Percentiles rank a stretch among this genome's conserved stretches.
These are phyloP conservation scores for Euura lappo DNA, from an alignment of 1,140 invertebrate species.

Conservation along the genomic window DNA sequence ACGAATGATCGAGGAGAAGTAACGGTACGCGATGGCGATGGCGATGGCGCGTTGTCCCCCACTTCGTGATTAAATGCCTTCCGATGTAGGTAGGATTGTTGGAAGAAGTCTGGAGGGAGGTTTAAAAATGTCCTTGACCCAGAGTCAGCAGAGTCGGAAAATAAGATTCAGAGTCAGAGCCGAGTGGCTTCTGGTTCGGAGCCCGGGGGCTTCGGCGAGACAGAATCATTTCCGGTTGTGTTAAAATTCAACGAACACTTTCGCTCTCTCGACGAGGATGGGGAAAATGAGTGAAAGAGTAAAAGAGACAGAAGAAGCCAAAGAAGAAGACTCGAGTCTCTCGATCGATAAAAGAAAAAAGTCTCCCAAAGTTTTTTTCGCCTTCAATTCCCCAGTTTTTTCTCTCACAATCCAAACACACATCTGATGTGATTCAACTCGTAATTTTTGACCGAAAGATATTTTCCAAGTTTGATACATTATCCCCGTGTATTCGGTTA, in stretches of 20 bases:
- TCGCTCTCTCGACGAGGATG: neutral
- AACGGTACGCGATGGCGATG: constrained; percentile 3
- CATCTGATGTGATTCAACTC: too few species aligned
- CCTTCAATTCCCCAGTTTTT: too few species aligned
- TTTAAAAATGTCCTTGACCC: neutral
- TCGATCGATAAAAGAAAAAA: too few species aligned
- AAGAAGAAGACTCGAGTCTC: too few species aligned
- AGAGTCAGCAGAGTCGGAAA: neutral
- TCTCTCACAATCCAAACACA: too few species aligned
- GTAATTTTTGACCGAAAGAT: too few species aligned
- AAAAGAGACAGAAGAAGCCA: too few species aligned
- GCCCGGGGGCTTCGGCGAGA: neutral
- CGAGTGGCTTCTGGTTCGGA: neutral
- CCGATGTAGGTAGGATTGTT: neutral
- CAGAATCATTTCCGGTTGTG: constrained; percentile 4
- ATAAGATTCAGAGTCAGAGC: too few species aligned
- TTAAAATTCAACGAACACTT: neutral
- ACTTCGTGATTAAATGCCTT: neutral
- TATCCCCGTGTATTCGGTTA: too few species aligned
- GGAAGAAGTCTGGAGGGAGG: neutral
- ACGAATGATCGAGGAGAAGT: neutral
- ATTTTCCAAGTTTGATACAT: too few species aligned
- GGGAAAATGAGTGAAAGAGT: neutral
- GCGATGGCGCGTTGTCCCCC: neutral
- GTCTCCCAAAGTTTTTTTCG: too few species aligned